These are phyloP conservation scores for Maniola hyperantus DNA, from an alignment of 2,888 invertebrate genomes.

Conservation along the genomic window DNA sequence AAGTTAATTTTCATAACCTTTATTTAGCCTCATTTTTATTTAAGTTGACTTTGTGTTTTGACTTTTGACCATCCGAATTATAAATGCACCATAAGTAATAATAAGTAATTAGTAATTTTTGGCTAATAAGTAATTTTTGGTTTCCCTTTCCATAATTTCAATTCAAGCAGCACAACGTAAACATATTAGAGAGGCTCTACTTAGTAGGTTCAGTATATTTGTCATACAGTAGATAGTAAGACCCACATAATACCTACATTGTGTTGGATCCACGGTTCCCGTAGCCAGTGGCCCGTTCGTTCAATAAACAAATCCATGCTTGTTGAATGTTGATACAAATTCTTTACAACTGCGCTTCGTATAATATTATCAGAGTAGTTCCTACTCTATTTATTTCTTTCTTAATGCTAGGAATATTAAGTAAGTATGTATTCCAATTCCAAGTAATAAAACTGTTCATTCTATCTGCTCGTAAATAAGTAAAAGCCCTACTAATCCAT, in stretches of 20 bases:
- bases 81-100: no score
- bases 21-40: no score
- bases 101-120: no score
- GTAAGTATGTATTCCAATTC: neutral
- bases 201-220: neutral
- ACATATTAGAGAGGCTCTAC: neutral
- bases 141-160: neutral
- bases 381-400: conserved; percentile 15
- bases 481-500: neutral
- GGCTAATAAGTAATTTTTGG: no score
- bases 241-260: neutral
- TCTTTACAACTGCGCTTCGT: conserved; percentile 23
- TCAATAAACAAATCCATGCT: conserved; percentile 22
- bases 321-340: conserved; percentile 26
- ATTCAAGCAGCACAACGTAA: neutral
- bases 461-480: neutral
- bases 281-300: conserved; percentile 9
- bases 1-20: no score
- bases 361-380: conserved; percentile 17
- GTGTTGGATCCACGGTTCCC: conserved; percentile 1
- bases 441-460: neutral
- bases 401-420: neutral
- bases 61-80: no score
- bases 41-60: no score
- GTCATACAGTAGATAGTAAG: neutral